Evolutionary conservation across 2,797 vertebrate genomes (phyloP).

Genomic region (Enteromius treurensis): DNA sequence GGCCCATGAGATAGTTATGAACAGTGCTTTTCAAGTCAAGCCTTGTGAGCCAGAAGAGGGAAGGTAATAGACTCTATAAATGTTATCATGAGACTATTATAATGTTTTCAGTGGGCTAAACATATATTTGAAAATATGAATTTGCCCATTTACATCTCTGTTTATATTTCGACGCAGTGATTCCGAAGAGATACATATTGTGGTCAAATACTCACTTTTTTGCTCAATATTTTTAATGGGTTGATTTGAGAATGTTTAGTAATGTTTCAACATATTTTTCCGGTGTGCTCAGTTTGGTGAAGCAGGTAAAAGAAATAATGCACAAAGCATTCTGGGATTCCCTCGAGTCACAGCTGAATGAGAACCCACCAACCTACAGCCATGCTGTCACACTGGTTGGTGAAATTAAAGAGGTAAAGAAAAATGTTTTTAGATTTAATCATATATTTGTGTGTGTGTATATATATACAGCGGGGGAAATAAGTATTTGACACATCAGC

Average conservation of each 20-base stretch:
- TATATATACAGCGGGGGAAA: background rate
- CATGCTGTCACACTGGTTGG: slow-evolving; percentile 91
- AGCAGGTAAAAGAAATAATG: slow-evolving; percentile 90
- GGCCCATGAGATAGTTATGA: slow-evolving; percentile 93
- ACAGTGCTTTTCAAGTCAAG: slow-evolving; percentile 88
- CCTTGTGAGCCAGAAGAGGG: slow-evolving; percentile 84
- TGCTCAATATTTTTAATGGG: background rate
- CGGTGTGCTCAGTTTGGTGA: slow-evolving; percentile 83
- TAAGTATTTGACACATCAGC: too few species aligned
- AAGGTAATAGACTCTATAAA: slow-evolving; percentile 79
- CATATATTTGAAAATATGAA: background rate
- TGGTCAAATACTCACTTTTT: background rate
- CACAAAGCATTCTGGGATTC: slow-evolving; percentile 98
- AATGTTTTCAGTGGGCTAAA: background rate
- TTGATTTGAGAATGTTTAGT: slow-evolving; percentile 11
- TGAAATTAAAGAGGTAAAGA: slow-evolving; percentile 94
- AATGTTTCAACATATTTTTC: background rate
- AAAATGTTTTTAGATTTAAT: background rate
- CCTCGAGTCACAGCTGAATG: slow-evolving; percentile 87
- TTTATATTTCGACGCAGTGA: background rate
- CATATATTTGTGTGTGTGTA: too few species aligned
- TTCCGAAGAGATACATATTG: background rate
- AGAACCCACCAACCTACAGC: slow-evolving; percentile 88
- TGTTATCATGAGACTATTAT: background rate
- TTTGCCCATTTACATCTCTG: background rate